Evolutionary conservation across 2,113 vertebrate species (phyloP), one percentile per base, ranked within the genome.

Genomic region (Nibea coibor): DNA sequence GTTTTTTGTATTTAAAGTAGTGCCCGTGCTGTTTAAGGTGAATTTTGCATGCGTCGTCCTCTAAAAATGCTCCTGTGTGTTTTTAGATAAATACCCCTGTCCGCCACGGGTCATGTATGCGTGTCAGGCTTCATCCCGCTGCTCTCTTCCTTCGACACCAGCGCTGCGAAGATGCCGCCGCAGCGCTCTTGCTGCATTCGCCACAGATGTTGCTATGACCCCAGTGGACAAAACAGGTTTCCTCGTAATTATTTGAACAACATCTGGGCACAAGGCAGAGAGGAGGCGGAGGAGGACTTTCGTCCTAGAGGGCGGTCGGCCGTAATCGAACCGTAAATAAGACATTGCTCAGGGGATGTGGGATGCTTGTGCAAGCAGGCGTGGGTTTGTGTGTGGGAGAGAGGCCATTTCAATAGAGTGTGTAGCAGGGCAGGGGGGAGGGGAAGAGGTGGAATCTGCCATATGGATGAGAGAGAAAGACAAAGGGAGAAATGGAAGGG

Each of bases 281-380:
- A 71, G 59, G 74, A 71, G 71, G 79, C 50, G 53, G 81, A 86
- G 75, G 31, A 90, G 43, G 63, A 69, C 59, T 59, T 24, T 50
- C 20, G 59, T 84, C 82, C 87, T 87, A 69, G 81, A 89, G 88
- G 91, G 86, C 79, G 79, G 75, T 81, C 54, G 75, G 51, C 62
- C 39, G 59, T 87, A 88, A 93, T 90, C 79, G 84, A 91, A 93
- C 87, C 84, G 84, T 94, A 91, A 94, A 94, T 93, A 94, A 91
- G 86, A 90, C 73, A 59, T 51, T 83, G 86, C 89, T 89, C 78
- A 35, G 86, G 76, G 76, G 84, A 88, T 86, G 86, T 78, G 76
- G 88, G 88, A 90, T 80, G 88, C 87, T 85, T 90, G 91, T 89
- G 88, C 82, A 84, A 81, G 89, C 87, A 87, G 85, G 76, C 76